Percentiles rank a stretch among this genome's conserved stretches.
These are phyloP conservation scores for Antrozous pallidus DNA, from an alignment of 2,797 vertebrate species.

Conservation along the genomic window DNA sequence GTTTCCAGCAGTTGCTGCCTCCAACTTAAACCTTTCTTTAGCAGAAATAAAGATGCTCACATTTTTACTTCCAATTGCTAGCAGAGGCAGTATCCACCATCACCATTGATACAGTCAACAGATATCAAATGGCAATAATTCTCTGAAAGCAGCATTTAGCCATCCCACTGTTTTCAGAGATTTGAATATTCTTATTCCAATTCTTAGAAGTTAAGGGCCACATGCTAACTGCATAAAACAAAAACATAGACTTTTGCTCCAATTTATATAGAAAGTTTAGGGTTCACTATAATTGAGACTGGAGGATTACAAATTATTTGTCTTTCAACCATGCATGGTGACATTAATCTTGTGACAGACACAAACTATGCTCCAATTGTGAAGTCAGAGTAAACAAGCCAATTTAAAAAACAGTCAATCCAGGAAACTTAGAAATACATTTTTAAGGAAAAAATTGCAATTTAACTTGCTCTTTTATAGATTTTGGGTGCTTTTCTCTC, in stretches of 20 bases:
- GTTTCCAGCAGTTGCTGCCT: background rate
- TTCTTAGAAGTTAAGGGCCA: background rate
- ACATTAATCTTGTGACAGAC: background rate
- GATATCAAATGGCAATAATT: background rate
- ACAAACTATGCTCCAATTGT: background rate
- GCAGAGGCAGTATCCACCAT: background rate
- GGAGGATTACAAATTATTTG: background rate
- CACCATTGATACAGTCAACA: background rate
- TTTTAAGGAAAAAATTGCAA: background rate
- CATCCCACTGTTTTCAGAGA: background rate
- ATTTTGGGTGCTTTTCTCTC: background rate
- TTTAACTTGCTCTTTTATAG: slow-evolving; percentile 13
- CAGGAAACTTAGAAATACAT: background rate
- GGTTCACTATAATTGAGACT: background rate
- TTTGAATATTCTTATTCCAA: background rate
- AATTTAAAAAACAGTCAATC: background rate
- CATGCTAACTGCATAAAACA: background rate
- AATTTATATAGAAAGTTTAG: background rate
- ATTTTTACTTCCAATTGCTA: background rate
- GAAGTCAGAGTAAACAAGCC: background rate
- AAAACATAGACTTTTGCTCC: background rate
- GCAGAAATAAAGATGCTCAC: slow-evolving; percentile 7
- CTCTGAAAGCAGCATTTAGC: background rate
- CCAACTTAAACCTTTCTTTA: background rate
- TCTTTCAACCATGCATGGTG: background rate